Evolutionary conservation across 2,888 invertebrate genomes (phyloP).

Genomic region (Andrena haemorrhoa): DNA sequence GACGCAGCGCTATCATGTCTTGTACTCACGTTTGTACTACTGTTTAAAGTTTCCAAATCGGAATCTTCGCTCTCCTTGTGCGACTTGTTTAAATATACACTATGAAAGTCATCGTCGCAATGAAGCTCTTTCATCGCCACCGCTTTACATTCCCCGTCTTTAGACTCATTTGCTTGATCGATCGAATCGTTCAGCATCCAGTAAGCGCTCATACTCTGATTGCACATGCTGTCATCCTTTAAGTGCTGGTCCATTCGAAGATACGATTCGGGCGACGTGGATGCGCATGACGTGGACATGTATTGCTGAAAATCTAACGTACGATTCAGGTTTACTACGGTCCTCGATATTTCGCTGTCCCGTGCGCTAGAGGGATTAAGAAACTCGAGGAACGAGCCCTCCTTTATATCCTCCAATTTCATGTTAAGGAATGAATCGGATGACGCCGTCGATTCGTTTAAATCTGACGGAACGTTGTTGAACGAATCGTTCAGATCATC

Average conservation of each 20-base stretch:
- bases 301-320: constrained; percentile 31
- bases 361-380: neutral
- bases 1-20: neutral
- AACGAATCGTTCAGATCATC: constrained; percentile 17
- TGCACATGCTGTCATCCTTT: constrained; percentile 33
- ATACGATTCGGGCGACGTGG: constrained; percentile 60
- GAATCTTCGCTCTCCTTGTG: constrained; percentile 18
- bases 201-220: constrained; percentile 36
- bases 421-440: neutral
- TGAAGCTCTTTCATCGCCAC: neutral
- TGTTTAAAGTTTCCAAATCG: neutral
- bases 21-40: neutral
- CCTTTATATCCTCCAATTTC: neutral
- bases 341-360: neutral
- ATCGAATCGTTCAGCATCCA: constrained; percentile 55
- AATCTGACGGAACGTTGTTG: neutral
- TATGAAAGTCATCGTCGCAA: neutral
- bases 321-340: constrained; percentile 9
- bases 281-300: constrained; percentile 48
- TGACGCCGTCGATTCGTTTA: constrained; percentile 17
- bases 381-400: constrained; percentile 10
- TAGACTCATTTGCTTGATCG: constrained; percentile 14
- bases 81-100: constrained; percentile 24
- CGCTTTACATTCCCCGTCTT: neutral
- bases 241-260: constrained; percentile 36